Evolutionary conservation across 2,888 invertebrate species (phyloP).

Genomic region (Mesochorus sp.): DNA sequence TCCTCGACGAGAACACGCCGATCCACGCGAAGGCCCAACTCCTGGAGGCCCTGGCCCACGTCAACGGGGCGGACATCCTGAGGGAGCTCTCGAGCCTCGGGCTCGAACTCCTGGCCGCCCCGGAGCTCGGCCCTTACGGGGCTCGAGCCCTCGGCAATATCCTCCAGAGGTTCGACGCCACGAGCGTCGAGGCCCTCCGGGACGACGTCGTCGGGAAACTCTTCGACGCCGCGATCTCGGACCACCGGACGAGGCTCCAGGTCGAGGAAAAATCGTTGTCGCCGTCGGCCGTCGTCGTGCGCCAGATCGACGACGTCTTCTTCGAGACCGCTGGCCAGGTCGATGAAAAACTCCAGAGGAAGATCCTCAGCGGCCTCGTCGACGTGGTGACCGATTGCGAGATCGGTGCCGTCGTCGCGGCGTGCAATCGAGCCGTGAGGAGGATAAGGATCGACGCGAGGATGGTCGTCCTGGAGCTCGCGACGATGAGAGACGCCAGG

Average conservation of each 20-base stretch:
- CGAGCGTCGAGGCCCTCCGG: conserved; percentile 82
- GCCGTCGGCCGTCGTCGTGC: conserved; percentile 83
- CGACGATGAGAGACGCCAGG: conserved; percentile 84
- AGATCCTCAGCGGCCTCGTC: conserved; percentile 73
- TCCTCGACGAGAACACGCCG: conserved; percentile 81
- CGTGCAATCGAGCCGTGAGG: conserved; percentile 86
- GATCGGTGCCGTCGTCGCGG: conserved; percentile 77
- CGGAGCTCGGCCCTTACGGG: conserved; percentile 17
- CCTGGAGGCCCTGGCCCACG: conserved; percentile 82
- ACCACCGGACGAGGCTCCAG: conserved; percentile 82
- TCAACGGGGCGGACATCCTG: conserved; percentile 83
- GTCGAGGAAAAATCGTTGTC: conserved; percentile 80
- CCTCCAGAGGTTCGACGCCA: conserved; percentile 84
- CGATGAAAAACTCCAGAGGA: conserved; percentile 67
- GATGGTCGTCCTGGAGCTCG: conserved; percentile 85
- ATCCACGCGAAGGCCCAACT: conserved; percentile 83
- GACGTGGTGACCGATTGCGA: conserved; percentile 78
- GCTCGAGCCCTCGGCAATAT: conserved; percentile 83
- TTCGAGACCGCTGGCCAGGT: conserved; percentile 78
- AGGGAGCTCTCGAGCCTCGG: conserved; percentile 78
- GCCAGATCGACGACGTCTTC: conserved; percentile 84
- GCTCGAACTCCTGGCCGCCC: conserved; percentile 70
- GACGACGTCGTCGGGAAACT: conserved; percentile 84
- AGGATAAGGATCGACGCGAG: conserved; percentile 86
- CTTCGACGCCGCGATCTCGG: conserved; percentile 84